These are phyloP conservation scores for Tiphia femorata DNA, from an alignment of 2,888 invertebrate species.

Conservation along the genomic window DNA sequence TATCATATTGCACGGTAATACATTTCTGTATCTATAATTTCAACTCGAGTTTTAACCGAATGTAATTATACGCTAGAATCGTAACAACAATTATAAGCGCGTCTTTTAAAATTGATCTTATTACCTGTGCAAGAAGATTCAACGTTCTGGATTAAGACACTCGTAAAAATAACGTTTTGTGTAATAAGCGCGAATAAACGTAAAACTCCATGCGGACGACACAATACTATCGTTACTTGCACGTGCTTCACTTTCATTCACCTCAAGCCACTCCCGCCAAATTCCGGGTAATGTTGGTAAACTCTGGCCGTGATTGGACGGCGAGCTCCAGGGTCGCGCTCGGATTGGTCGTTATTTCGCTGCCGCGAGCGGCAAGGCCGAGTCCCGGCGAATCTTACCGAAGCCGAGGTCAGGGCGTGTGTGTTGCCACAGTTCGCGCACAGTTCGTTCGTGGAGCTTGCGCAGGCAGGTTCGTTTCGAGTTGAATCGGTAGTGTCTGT, in stretches of 20 bases:
- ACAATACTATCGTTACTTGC: conserved; percentile 43
- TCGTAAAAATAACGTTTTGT: no score
- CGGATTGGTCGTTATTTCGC: neutral
- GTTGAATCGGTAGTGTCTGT: no score
- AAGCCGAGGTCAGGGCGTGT: conserved; percentile 37
- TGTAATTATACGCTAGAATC: no score
- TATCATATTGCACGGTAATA: conserved; percentile 50
- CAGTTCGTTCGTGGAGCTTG: conserved; percentile 51
- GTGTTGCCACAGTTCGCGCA: conserved; percentile 13
- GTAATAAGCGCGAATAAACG: conserved; percentile 22
- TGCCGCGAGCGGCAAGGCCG: conserved; percentile 22
- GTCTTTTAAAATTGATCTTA: no score
- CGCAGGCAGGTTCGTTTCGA: conserved; percentile 30
- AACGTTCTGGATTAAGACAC: no score
- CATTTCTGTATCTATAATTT: conserved; percentile 8
- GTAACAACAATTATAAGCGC: no score
- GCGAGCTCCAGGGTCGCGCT: neutral
- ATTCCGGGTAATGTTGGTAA: conserved; percentile 21
- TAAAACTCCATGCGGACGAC: conserved; percentile 35
- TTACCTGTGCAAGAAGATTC: no score
- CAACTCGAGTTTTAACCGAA: no score
- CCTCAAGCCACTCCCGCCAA: conserved; percentile 48
- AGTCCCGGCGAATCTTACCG: conserved; percentile 17
- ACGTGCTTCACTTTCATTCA: conserved; percentile 48
- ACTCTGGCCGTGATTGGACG: conserved; percentile 25